phyloP scores from a whole-genome alignment of 2,888 invertebrate genomes.

The Andrena minutula region DNA sequence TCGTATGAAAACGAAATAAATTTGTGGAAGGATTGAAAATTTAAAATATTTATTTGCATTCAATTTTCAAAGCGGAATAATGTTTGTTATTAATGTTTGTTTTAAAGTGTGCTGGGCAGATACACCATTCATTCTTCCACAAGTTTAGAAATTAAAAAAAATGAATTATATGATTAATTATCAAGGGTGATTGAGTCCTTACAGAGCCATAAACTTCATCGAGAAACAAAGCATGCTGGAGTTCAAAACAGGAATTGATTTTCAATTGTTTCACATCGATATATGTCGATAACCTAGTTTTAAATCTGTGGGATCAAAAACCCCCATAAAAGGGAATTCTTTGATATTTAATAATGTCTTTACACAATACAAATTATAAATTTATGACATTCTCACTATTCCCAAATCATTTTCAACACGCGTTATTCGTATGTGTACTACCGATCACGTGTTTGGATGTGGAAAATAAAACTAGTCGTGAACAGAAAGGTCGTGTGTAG shows the following conservation, averaged over 20 bases:
- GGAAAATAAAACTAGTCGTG: no score
- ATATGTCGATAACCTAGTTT: no score
- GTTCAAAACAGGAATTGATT: not conserved
- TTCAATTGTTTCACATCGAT: not conserved
- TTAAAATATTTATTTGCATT: not conserved
- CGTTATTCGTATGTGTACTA: no score
- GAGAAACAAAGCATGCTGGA: constrained; percentile 20
- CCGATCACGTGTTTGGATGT: no score
- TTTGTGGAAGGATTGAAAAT: constrained; percentile 2
- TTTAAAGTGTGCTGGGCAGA: not conserved
- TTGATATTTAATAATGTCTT: no score
- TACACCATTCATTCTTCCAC: not conserved
- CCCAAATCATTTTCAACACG: no score
- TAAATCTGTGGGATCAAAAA: no score
- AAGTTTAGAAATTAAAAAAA: not conserved
- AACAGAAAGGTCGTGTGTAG: no score
- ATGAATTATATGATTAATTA: not conserved
- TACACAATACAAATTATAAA: no score
- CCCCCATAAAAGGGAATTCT: no score
- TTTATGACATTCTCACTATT: no score
- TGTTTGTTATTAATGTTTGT: not conserved
- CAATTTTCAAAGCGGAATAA: not conserved
- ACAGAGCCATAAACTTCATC: not conserved
- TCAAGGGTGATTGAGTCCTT: not conserved
- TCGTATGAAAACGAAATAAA: not conserved